phyloP scores from a whole-genome alignment of 2,888 invertebrate genomes.

The Cerceris rybyensis region DNA sequence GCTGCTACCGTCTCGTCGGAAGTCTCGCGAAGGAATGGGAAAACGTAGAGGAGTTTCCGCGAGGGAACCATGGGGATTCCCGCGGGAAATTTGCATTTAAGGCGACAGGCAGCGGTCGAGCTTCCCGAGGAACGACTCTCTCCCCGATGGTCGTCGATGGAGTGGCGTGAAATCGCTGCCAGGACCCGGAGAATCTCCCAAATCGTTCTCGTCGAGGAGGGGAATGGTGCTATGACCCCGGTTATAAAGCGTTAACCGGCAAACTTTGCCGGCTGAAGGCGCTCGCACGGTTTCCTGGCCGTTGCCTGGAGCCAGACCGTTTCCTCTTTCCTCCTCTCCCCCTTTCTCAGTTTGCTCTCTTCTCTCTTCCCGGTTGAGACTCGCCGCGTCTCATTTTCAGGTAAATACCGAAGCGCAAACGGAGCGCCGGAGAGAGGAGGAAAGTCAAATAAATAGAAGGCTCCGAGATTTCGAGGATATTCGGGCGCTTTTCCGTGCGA shows the following conservation, averaged over 20 bases:
- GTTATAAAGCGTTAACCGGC: constrained; percentile 1
- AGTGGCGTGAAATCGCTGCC: constrained; percentile 4
- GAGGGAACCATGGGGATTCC: neutral
- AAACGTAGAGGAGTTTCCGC: neutral
- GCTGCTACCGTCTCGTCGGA: neutral
- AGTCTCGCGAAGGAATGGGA: neutral
- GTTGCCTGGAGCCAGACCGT: no score
- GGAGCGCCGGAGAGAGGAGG: no score
- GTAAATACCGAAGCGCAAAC: no score
- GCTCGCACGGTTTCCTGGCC: no score
- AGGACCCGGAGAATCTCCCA: neutral
- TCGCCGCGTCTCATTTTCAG: no score
- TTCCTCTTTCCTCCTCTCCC: no score
- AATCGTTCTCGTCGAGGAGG: neutral
- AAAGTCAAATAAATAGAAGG: no score
- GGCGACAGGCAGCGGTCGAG: neutral
- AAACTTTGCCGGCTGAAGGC: constrained; percentile 16
- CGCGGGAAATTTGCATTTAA: constrained; percentile 6
- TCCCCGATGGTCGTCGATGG: constrained; percentile 1
- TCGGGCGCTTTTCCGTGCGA: no score
- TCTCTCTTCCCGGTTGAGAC: no score
- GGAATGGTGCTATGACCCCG: neutral
- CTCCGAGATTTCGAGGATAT: no score
- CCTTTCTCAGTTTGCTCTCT: no score
- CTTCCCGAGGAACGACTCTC: neutral